Conservation (phyloP, 2,797 vertebrate genomes). For the Lindbergichthys nudifrons region DNA sequence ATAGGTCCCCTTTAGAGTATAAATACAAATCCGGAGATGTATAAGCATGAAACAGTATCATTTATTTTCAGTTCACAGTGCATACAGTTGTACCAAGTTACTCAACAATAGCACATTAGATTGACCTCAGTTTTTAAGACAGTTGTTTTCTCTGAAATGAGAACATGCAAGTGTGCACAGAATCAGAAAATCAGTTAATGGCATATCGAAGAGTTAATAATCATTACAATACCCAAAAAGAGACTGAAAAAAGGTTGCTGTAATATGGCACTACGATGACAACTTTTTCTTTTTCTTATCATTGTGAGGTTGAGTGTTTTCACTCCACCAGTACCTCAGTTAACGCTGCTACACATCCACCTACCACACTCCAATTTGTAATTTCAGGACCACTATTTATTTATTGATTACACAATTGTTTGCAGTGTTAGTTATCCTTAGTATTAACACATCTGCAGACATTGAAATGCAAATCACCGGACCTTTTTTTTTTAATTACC, state of each 20-base stretch:
- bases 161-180: conserved; percentile 79
- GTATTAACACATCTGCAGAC: conserved; percentile 19
- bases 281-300: background rate
- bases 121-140: conserved; percentile 71
- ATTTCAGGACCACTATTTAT: conserved; percentile 22
- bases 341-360: conserved; percentile 53
- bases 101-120: conserved; percentile 74
- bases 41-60: conserved; percentile 69
- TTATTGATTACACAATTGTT: background rate
- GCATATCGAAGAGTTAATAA: conserved; percentile 39
- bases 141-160: conserved; percentile 61
- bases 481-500: conserved; percentile 22
- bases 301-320: conserved; percentile 14
- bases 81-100: conserved; percentile 77
- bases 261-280: conserved; percentile 11
- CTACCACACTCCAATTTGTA: conserved; percentile 3
- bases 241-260: conserved; percentile 20
- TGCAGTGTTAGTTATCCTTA: background rate
- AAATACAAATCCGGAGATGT: conserved; percentile 9
- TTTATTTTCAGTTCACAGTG: conserved; percentile 86
- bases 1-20: too few species aligned
- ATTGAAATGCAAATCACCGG: conserved; percentile 27
- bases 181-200: conserved; percentile 46
- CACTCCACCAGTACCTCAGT: conserved; percentile 10
- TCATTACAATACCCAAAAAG: conserved; percentile 42